Evolutionary conservation across 2,113 vertebrate species (phyloP), one percentile per base, ranked within the genome.

Genomic region (Piprites chloris): DNA sequence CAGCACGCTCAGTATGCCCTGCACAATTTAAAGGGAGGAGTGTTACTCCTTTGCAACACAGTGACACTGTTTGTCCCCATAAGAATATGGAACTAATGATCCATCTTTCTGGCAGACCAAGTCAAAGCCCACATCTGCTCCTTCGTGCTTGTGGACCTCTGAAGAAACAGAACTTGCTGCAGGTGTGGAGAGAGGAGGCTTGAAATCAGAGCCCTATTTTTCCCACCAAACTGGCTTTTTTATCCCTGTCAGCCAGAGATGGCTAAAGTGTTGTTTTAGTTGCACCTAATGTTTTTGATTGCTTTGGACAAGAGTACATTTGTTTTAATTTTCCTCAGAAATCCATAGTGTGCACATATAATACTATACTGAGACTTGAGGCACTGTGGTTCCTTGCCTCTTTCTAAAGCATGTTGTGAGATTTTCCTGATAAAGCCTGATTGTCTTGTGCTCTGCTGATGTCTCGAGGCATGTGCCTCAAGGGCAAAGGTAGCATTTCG

Each of bases 71-170:
- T 63, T 87, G 6, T 20, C 20, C 27, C 32, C 4, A 0, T 27
- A 11, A 33, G 26, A 30, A 1, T 14, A 1, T 21, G 30, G 16
- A 52, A 37, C 6, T 27, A 8, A 11, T 8, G 2, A 2, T 53
- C 6, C 22, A 0, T 49, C 7, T 61, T 81, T 50, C 23, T 27
- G 50, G 26, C 50, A 46, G 32, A 24, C 32, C 33, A 17, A 1
- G 27, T 71, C 13, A 53, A 71, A 79, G 49, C 7, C 56, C 4
- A 3, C 3, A 1, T 30, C 50, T 7, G 2, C 20, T 16, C 5
- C 52, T 72, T 58, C 5, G 3, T 9, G 3, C 42, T 23, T 52
- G 13, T 19, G 39, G 11, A 3, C 52, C 26, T 76, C 22, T 68
- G 44, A 33, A 66, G 66, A 50, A 75, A 23, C 42, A 30, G 11